Base-by-base conservation (phyloP, 2,113 vertebrate species). In the Sinosuthora webbiana region DNA sequence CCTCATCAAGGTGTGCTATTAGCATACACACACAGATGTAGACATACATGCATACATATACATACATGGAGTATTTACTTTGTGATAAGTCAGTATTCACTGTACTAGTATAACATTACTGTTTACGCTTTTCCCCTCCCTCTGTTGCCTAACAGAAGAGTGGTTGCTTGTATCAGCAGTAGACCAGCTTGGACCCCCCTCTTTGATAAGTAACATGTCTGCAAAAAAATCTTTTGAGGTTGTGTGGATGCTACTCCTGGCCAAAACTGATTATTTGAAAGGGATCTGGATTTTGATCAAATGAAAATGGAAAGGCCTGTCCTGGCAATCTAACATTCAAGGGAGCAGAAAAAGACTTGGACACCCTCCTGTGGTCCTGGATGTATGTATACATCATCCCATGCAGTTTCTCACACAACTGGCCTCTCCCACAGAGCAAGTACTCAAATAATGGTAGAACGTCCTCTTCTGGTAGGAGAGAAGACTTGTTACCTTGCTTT, bases 401-500 rank as follows among this genome's bases (percentile, higher is more conserved):
- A 17, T 30, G 42, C 44, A 20, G 50, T 83, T 83, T 96, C 71
- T 90, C 33, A 9, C 28, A 50, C 16, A 57, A n/a, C 31, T 62
- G 63, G 49, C 70, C 73, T 83, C 57, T 87, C 11, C 15, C 42
- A 22, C 23, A 30, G 67, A 70, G 15, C 18, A 55, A 62, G 11
- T 41, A 25, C 79, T 90, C 71, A 59, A 31, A 68, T 73, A 90
- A 92, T 93, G 59, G 59, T 63, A 91, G 75, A 73, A 93, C 59
- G 47, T 93, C 94, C 92, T 94, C 85, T 95, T 91, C 88, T 95
- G 93, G 90, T 77, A 73, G 86, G 56, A 96, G 31, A 57, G 82
- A 77, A 90, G 41, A 83, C 55, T 70, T 91, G 45, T 77, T 69
- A 77, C 21, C 11, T 23, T 87, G 33, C 23, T 57, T 75, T 85